These are phyloP conservation scores for Oreochromis niloticus DNA, from an alignment of 2,113 vertebrate genomes.

Conservation along the genomic window DNA sequence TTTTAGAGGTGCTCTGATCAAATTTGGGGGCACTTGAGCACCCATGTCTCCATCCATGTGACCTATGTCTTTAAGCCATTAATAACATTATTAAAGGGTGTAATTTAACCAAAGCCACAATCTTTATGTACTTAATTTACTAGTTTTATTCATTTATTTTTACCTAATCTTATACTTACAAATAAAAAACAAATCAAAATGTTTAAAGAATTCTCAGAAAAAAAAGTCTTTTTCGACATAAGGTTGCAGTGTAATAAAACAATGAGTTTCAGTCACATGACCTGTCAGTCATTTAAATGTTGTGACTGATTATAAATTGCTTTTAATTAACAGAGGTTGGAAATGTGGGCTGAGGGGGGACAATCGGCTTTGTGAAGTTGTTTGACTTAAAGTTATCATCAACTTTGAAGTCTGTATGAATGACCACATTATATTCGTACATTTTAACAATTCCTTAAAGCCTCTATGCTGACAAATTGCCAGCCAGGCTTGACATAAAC, in stretches of 20 bases:
- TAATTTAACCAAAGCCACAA: background rate
- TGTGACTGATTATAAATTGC: background rate
- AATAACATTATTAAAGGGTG: background rate
- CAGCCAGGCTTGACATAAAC: background rate
- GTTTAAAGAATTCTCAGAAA: background rate
- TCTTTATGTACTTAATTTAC: background rate
- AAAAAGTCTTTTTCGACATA: background rate
- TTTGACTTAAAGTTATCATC: background rate
- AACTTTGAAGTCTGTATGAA: rapidly evolving
- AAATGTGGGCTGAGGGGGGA: background rate
- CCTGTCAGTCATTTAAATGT: background rate
- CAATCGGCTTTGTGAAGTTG: background rate
- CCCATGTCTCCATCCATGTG: background rate
- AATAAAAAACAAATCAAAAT: background rate
- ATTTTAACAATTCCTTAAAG: background rate
- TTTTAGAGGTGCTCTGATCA: rapidly evolving
- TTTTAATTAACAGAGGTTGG: background rate
- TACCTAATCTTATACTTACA: background rate
- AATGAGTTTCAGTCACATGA: background rate
- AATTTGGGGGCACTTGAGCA: background rate
- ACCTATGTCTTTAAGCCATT: background rate
- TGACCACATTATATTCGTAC: background rate
- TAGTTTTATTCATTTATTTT: rapidly evolving
- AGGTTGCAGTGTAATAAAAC: background rate
- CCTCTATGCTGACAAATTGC: background rate